Base-by-base conservation (phyloP, 1,140 invertebrate genomes). In the Dinothrombium tinctorium region DNA sequence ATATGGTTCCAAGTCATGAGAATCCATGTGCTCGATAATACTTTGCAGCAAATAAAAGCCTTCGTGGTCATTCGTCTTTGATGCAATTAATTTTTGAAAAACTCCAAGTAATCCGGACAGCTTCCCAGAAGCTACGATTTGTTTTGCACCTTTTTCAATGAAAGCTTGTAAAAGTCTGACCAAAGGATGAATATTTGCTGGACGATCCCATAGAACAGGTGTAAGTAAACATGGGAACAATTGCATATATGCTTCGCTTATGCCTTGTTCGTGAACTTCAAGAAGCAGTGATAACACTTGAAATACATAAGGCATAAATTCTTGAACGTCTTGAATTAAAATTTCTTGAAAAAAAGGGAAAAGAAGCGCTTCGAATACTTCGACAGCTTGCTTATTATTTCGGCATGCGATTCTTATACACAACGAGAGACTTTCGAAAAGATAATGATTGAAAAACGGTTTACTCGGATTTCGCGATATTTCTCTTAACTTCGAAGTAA, bases 281-380 rank as follows among this genome's bases (percentile, higher is more conserved):
- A 96, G 65, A 24, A 95, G 60, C 4, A 95, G 62, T 0, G 86
- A 84, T 24, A 95, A 61, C 54, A 98, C 73, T 79, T 96, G 89
- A 58, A 95, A 92, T 25, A 89, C 79, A 59, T 96, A 95, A 1
- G 89, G 89, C 57, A 92, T 75, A 65, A 95, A 95, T 62, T 95
- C 89, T 66, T 86, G 74, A 39, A 94, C 74, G 59, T 95, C 87
- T 59, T 89, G 76, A 50, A 82, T 74, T 0, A 96, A 62, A 52
- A 96, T 87, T 40, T 71, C 70, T 62, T 92, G 78, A 57, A 95
- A 92, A 40, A 84, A 78, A 7, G 82, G 82, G 52, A 94, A 94
- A 1, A 95, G 59, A 0, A 73, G 73, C 53, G 74, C 71, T 63
- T 96, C 87, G 62, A 95, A 95, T 0, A 73, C 74, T n/a, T 66